Base-by-base conservation (phyloP, 2,113 vertebrate species). In the Cyanocitta stelleri region DNA sequence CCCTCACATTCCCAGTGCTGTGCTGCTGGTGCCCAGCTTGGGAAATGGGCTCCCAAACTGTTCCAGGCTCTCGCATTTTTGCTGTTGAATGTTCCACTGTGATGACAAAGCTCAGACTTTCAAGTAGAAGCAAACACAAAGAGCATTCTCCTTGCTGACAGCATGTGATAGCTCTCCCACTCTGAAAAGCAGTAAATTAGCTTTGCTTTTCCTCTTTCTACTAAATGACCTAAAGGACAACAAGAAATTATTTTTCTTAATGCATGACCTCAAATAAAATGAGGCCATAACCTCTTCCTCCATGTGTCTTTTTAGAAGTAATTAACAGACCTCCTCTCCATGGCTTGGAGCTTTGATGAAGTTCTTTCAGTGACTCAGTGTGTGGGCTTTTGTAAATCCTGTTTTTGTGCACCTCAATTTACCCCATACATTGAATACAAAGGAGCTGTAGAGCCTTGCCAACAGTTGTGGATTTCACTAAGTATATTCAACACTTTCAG, bases 371-470 rank as follows among this genome's bases (percentile, higher is more conserved):
- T 77, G 48, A 92, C 68, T 88, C 86, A 67, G n/a, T n/a, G 59
- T 75, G 83, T 74, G 64, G 94, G 83, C 43, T 93, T 94, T 62
- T 81, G 46, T 66, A 95, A 94, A 80, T 69, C 59, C 35, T 84
- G 59, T 0, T 49, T 95, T 92, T 81, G 73, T 87, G 85, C 82
- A 52, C 77, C 76, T 85, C 85, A 37, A 3, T 82, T 94, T 91
- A 56, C 54, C 85, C 56, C n/a, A n/a, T 33, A 64, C 26, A 1
- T 11, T 48, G 69, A 85, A 41, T 30, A 83, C 10, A 78, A 92
- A 78, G 73, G 68, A 81, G 56, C 59, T 44, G 55, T 49, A 89
- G 44, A 78, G 64, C 33, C 22, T 18, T 74, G 56, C 56, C 61
- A 54, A 48, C 30, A 72, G 33, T 9, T 56, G 26, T 62, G 35